phyloP scores from a whole-genome alignment of 2,113 vertebrate genomes.

The Percopsis transmontana region DNA sequence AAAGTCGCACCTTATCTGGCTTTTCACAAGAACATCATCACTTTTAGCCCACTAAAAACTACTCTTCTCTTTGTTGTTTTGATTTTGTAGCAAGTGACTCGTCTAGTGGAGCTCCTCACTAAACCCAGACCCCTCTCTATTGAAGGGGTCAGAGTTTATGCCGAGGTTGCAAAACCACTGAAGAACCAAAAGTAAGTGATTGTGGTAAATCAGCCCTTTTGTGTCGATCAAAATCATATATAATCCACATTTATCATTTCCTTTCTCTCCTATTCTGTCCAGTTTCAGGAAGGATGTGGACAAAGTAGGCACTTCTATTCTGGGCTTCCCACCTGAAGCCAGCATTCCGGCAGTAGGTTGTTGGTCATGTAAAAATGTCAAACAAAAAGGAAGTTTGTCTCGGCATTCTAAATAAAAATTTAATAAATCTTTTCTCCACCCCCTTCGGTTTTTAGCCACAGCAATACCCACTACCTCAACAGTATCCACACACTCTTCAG shows the following conservation, averaged over 20 bases:
- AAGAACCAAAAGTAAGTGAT: constrained; percentile 79
- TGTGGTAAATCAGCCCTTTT: not conserved
- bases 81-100: constrained; percentile 88
- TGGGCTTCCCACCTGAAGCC: constrained; percentile 68
- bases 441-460: not conserved
- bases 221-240: not conserved
- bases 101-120: constrained; percentile 90
- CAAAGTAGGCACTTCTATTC: constrained; percentile 67
- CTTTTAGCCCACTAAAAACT: too few relatives aligned
- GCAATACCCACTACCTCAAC: constrained; percentile 42
- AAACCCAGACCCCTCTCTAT: constrained; percentile 90
- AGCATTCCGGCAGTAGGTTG: constrained; percentile 60
- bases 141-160: constrained; percentile 90
- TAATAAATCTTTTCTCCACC: not conserved
- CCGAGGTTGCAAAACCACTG: constrained; percentile 88
- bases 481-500: constrained; percentile 52
- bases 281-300: constrained; percentile 75
- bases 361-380: not conserved
- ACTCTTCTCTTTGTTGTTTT: not conserved
- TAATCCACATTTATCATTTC: not conserved
- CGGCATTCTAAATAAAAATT: not conserved
- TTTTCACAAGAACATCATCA: too few relatives aligned
- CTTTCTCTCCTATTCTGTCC: constrained; percentile 1
- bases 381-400: not conserved
- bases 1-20: too few relatives aligned